phyloP scores from a whole-genome alignment of 2,888 invertebrate species.

The Acrobasis repandana region DNA sequence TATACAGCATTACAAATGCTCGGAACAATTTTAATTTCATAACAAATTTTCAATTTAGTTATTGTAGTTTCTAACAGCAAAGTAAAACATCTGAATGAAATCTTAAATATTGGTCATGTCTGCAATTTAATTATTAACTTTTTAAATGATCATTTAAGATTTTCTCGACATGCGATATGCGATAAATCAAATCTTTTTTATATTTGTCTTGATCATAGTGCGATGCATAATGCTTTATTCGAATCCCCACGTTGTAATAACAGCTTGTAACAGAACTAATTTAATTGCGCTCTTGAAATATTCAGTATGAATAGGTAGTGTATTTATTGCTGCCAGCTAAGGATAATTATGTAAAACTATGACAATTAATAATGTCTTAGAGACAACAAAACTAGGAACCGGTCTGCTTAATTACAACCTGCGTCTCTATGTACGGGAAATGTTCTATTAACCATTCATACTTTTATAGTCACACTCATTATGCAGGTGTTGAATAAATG shows the following conservation, averaged over 20 bases:
- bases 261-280: conserved; percentile 13
- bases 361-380: conserved; percentile 41
- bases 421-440: conserved; percentile 37
- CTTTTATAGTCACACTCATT: conserved; percentile 19
- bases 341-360: conserved; percentile 47
- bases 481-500: conserved; percentile 21
- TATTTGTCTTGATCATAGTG: neutral
- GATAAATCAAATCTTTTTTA: neutral
- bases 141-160: too few relatives aligned
- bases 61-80: too few relatives aligned
- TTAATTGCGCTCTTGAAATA: conserved; percentile 20
- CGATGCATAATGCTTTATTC: neutral
- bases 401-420: conserved; percentile 37
- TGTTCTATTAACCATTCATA: conserved; percentile 23
- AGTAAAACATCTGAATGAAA: too few relatives aligned
- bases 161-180: too few relatives aligned
- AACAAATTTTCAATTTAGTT: too few relatives aligned
- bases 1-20: too few relatives aligned
- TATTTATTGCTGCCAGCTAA: conserved; percentile 27
- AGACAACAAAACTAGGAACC: conserved; percentile 35
- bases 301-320: conserved; percentile 24
- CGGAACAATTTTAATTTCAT: too few relatives aligned
- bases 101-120: too few relatives aligned
- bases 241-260: conserved; percentile 9
- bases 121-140: too few relatives aligned